Evolutionary conservation across 1,140 invertebrate genomes (phyloP).

Genomic region (Caenorhabditis elegans): WBcel235 BX284604.4:12415501-12416000

Average conservation of each 20-base stretch:
- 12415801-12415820: too few relatives aligned
- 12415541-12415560: not conserved
- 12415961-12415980: too few relatives aligned
- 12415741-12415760: not conserved
- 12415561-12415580: slow-evolving; percentile 8
- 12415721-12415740: not conserved
- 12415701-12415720: slow-evolving; percentile 10
- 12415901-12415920: too few relatives aligned
- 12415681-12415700: not conserved
- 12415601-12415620: slow-evolving; percentile 30
- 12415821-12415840: too few relatives aligned
- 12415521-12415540: slow-evolving; percentile 24
- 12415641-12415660: slow-evolving; percentile 28
- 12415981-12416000: not conserved
- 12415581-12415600: not conserved
- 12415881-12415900: too few relatives aligned
- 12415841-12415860: too few relatives aligned
- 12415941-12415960: too few relatives aligned
- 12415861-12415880: too few relatives aligned
- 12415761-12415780: too few relatives aligned
- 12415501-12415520: too few relatives aligned
- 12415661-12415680: not conserved
- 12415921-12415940: too few relatives aligned
- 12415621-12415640: slow-evolving; percentile 6
- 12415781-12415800: too few relatives aligned